These are phyloP conservation scores for Zaprionus inermis DNA, from an alignment of 1,140 invertebrate genomes.

Conservation along the genomic window DNA sequence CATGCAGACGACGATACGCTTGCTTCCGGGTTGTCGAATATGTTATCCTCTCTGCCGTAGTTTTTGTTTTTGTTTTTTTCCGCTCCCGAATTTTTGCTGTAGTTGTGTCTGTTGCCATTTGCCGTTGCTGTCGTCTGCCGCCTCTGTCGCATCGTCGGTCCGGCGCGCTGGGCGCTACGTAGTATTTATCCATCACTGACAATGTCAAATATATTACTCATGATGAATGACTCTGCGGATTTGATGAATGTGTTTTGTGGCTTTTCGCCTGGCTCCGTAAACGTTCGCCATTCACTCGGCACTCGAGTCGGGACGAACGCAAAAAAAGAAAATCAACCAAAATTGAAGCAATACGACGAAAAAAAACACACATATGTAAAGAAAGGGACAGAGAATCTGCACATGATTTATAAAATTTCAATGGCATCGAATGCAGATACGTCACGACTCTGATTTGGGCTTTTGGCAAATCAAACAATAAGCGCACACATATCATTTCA, in stretches of 20 bases:
- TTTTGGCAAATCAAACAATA: constrained; percentile 66
- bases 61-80: constrained; percentile 43
- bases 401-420: constrained; percentile 82
- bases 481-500: constrained; percentile 22
- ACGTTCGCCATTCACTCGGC: constrained; percentile 28
- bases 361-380: constrained; percentile 4
- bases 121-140: neutral
- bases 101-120: constrained; percentile 5
- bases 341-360: constrained; percentile 15
- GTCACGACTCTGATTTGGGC: constrained; percentile 44
- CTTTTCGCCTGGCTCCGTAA: constrained; percentile 60
- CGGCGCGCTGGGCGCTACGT: constrained; percentile 48
- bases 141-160: too few relatives aligned
- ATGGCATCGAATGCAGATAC: constrained; percentile 70
- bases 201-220: constrained; percentile 82
- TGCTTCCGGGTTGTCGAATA: constrained; percentile 52
- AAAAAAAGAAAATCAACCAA: constrained; percentile 15
- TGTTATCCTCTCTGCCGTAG: constrained; percentile 52
- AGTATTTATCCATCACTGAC: constrained; percentile 82
- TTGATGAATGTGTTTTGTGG: constrained; percentile 81
- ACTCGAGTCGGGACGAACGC: neutral
- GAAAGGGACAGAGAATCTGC: constrained; percentile 53
- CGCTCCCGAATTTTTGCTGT: constrained; percentile 18
- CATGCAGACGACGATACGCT: constrained; percentile 65
- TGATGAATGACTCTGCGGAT: constrained; percentile 81